Evolutionary conservation across 2,113 vertebrate genomes (phyloP).

Genomic region (Mustela lutreola): DNA sequence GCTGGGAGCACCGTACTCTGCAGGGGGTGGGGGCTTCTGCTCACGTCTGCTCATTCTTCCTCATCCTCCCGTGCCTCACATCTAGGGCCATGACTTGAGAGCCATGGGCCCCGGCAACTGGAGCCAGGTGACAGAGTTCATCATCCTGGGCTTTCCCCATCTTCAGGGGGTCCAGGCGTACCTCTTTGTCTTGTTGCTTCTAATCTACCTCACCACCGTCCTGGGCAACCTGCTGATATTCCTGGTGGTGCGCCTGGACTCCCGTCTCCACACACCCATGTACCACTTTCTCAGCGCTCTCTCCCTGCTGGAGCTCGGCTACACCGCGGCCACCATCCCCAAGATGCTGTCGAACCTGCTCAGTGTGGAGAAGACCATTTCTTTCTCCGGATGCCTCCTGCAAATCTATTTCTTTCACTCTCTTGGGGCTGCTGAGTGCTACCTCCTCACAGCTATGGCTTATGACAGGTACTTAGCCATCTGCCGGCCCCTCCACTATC

Average conservation of each 20-base stretch:
- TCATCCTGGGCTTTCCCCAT: slow-evolving; percentile 79
- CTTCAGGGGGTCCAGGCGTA: slow-evolving; percentile 66
- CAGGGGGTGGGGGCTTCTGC: rapidly evolving
- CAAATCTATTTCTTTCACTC: slow-evolving; percentile 86
- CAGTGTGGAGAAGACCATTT: slow-evolving; percentile 77
- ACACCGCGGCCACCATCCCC: slow-evolving; percentile 81
- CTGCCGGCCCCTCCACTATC: slow-evolving; percentile 76
- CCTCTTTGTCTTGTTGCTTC: slow-evolving; percentile 72
- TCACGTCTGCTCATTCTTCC: background rate
- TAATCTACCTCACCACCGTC: slow-evolving; percentile 78
- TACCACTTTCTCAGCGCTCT: slow-evolving; percentile 83
- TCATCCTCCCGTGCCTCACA: background rate
- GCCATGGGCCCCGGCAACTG: slow-evolving; percentile 66
- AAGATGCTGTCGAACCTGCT: slow-evolving; percentile 84
- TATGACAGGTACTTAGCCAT: slow-evolving; percentile 83
- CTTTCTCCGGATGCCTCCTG: slow-evolving; percentile 82
- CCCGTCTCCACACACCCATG: slow-evolving; percentile 81
- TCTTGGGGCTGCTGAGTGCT: slow-evolving; percentile 83
- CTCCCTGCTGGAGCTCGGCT: slow-evolving; percentile 83
- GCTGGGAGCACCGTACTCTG: background rate
- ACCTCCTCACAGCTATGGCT: slow-evolving; percentile 84
- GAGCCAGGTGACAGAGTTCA: slow-evolving; percentile 78
- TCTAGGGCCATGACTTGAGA: background rate
- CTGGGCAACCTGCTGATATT: slow-evolving; percentile 82
- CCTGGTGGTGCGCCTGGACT: slow-evolving; percentile 69